Evolutionary conservation across 1,140 invertebrate genomes (phyloP).

Genomic region (Zaprionus capensis): DNA sequence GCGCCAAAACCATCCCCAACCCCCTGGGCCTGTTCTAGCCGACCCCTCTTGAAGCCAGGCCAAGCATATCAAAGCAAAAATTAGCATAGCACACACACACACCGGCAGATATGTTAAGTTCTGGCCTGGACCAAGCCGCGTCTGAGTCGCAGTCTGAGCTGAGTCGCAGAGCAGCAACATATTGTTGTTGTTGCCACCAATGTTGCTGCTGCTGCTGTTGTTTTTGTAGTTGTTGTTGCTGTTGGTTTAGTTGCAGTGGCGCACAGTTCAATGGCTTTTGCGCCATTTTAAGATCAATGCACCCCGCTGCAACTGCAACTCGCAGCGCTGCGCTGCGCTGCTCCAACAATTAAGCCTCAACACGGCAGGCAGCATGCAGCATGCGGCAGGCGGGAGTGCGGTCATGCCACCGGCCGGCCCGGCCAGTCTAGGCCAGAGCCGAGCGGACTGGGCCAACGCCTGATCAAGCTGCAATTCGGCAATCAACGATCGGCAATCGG

Average conservation of each 20-base stretch:
- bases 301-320: constrained; percentile 56
- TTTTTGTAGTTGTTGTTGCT: constrained; percentile 1
- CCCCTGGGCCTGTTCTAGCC: background rate
- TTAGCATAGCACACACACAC: constrained; percentile 30
- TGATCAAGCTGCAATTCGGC: background rate
- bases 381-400: constrained; percentile 8
- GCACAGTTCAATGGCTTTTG: constrained; percentile 83
- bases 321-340: constrained; percentile 28
- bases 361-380: constrained; percentile 4
- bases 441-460: background rate
- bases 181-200: background rate
- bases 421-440: constrained; percentile 26
- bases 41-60: constrained; percentile 1
- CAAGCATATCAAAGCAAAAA: constrained; percentile 22
- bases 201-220: background rate
- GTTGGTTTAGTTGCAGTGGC: constrained; percentile 41
- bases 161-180: constrained; percentile 5
- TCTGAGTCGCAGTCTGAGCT: constrained; percentile 2
- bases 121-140: constrained; percentile 19
- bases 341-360: constrained; percentile 40
- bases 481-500: constrained; percentile 6
- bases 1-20: background rate
- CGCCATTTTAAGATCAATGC: constrained; percentile 84
- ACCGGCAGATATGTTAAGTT: constrained; percentile 22
- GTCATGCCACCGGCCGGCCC: constrained; percentile 40